Percentiles rank a stretch among this genome's conserved stretches.
These are phyloP conservation scores for Hipparchia semele DNA, from an alignment of 2,888 invertebrate species.

Conservation along the genomic window DNA sequence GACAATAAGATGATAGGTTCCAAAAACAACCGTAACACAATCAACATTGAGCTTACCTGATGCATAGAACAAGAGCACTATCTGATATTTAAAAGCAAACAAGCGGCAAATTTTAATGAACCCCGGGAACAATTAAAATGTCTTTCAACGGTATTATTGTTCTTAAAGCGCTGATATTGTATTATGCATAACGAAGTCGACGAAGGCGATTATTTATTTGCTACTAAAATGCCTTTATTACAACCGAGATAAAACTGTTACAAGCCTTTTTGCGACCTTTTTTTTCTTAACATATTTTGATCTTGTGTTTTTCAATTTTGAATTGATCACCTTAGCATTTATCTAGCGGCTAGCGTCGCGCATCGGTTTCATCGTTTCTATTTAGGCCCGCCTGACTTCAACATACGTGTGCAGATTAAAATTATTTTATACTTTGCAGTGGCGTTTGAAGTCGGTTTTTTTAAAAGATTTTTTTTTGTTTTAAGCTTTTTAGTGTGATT, in stretches of 20 bases:
- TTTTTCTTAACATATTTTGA: no score
- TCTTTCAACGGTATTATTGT: constrained; percentile 8
- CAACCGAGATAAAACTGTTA: not conserved
- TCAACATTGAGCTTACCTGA: constrained; percentile 18
- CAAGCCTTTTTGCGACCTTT: no score
- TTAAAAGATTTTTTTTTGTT: no score
- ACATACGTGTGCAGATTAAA: no score
- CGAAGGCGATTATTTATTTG: constrained; percentile 3
- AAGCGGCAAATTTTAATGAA: constrained; percentile 54
- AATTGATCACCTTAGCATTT: no score
- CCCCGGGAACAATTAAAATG: constrained; percentile 26
- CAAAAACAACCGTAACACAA: constrained; percentile 10
- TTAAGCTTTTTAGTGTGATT: no score
- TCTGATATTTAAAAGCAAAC: constrained; percentile 41
- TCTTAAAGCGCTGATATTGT: constrained; percentile 12
- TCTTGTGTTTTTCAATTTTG: no score
- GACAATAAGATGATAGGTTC: not conserved
- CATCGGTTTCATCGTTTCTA: no score
- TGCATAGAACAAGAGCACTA: not conserved
- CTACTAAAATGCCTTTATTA: not conserved
- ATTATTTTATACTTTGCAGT: no score
- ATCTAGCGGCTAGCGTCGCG: no score
- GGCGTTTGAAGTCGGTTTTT: no score
- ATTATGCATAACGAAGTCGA: constrained; percentile 9
- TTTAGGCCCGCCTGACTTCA: no score